Base-by-base conservation (phyloP, 2,113 vertebrate species). In the Spea bombifrons region DNA sequence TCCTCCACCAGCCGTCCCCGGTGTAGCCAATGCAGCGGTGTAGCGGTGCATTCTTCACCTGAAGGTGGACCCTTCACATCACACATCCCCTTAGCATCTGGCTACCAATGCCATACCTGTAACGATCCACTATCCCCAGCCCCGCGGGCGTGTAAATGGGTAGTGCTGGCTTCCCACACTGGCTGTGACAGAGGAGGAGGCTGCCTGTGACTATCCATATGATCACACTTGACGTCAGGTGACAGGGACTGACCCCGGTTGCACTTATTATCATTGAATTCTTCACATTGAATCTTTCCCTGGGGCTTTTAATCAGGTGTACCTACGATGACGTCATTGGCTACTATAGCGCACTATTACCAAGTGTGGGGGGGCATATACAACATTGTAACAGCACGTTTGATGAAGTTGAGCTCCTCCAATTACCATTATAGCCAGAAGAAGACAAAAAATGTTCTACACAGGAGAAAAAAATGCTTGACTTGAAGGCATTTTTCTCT, bases 191-290 rank as follows among this genome's bases (percentile, higher is more conserved):
- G 76, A 16, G 68, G 75, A 69, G 69, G 76, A 53, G 59, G 76
- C 73, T 66, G 47, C 9, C 6, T 66, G 73, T 4, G 8, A 59
- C 4, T 15, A 71, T 64, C 76, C 69, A 44, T 66, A 57, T 66
- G 30, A 73, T 73, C 76, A 71, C 16, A 71, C 47, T 7, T 78
- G 67, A 71, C 77, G 77, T 73, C 77, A 79, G 77, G 77, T 79
- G 77, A 66, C 77, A 79, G 49, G 7, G 13, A 13, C 52, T 30
- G 44, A 59, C 50, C 52, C 7, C 9, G 13, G 30, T 10, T 50
- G 49, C 43, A 69, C 45, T 30, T 30, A 30, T 30, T 30, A 30
- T 30, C 30, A 30, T 64, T 48, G 43, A 64, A 53, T 66, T 53
- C 73, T 13, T 46, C 57, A 17, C 45, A 75, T 65, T 16, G 59